phyloP scores from a whole-genome alignment of 2,113 vertebrate genomes.

The Heterotilapia buettikoferi region DNA sequence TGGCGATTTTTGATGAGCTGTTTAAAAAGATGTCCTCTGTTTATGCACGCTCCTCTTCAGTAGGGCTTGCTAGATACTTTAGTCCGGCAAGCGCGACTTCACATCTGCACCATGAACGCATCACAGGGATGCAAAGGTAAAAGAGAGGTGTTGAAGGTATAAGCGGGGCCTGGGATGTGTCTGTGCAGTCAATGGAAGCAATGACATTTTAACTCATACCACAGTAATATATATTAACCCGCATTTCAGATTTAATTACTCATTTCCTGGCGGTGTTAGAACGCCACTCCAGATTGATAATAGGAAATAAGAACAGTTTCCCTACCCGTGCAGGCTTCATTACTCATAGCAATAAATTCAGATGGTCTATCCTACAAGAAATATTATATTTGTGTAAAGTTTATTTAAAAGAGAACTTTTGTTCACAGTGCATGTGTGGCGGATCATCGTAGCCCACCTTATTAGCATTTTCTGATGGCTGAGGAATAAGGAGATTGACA shows the following conservation, averaged over 20 bases:
- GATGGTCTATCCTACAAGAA: neutral
- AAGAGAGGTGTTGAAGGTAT: neutral
- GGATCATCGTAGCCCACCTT: neutral
- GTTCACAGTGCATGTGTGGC: neutral
- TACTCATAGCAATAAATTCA: neutral
- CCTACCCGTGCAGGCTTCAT: neutral
- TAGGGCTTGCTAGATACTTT: neutral
- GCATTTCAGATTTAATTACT: neutral
- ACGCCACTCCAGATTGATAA: neutral
- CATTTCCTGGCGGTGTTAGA: neutral
- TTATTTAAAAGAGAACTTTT: neutral
- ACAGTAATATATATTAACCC: neutral
- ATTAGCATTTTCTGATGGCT: neutral
- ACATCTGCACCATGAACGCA: neutral
- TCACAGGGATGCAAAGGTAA: neutral
- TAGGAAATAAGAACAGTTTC: neutral
- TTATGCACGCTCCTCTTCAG: neutral
- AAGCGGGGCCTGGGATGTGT: neutral
- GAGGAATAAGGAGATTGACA: neutral
- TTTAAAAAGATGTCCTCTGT: neutral
- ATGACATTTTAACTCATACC: neutral
- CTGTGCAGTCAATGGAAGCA: neutral
- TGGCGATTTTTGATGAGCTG: neutral
- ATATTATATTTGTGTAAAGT: neutral
- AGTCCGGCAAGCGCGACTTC: fast-evolving